Conservation (phyloP, 2,797 vertebrate genomes). For the Phalloptychus januarius region DNA sequence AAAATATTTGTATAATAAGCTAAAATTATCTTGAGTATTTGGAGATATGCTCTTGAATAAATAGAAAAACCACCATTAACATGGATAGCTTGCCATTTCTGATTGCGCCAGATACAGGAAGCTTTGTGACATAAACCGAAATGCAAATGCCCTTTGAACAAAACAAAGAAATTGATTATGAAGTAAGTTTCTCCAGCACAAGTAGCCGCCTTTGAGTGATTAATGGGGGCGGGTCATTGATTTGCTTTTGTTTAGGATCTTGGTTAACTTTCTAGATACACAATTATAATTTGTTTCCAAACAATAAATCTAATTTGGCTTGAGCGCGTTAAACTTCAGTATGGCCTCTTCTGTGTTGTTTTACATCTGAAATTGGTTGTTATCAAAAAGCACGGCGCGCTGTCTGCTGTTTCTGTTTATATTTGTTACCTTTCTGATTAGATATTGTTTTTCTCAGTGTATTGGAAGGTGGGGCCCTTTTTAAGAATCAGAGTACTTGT, state of each 20-base stretch:
- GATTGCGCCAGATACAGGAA: conserved; percentile 84
- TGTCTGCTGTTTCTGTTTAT: conserved; percentile 66
- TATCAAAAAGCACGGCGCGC: conserved; percentile 67
- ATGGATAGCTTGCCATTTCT: conserved; percentile 82
- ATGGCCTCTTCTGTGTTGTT: conserved; percentile 82
- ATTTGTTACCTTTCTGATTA: conserved; percentile 75
- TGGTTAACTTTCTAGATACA: conserved; percentile 86
- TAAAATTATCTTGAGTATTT: conserved; percentile 79
- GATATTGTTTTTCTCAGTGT: conserved; percentile 69
- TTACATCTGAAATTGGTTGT: conserved; percentile 78
- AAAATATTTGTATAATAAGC: conserved; percentile 72
- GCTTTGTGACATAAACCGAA: conserved; percentile 82
- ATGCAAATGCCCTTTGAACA: conserved; percentile 86
- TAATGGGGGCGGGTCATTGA: conserved; percentile 85
- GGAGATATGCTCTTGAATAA: conserved; percentile 80
- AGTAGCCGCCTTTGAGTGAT: conserved; percentile 85
- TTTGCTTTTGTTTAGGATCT: conserved; percentile 87
- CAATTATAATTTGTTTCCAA: conserved; percentile 87
- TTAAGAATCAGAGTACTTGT: conserved; percentile 61
- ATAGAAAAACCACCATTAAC: conserved; percentile 78
- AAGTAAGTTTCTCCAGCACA: conserved; percentile 85
- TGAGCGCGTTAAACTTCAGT: conserved; percentile 79
- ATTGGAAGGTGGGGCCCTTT: conserved; percentile 63
- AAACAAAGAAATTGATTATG: conserved; percentile 91
- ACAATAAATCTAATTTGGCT: conserved; percentile 88